Percentiles rank a stretch among this genome's conserved stretches.
These are phyloP conservation scores for Phoxinus dragarum DNA, from an alignment of 2,797 vertebrate genomes.

Conservation along the genomic window DNA sequence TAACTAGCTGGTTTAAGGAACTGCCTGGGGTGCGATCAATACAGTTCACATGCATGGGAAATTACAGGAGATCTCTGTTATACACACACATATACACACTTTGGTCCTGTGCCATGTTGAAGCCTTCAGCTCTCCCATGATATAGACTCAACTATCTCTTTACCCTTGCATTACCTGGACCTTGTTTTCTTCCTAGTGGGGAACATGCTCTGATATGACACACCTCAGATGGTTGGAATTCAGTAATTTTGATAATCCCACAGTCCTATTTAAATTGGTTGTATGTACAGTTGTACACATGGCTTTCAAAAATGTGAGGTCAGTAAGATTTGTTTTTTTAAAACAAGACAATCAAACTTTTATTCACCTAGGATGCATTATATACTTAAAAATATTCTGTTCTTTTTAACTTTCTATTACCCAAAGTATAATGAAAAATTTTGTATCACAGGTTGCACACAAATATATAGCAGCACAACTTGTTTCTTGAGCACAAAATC, in stretches of 20 bases:
- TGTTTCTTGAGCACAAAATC: background rate
- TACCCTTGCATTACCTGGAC: background rate
- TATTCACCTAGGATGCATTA: background rate
- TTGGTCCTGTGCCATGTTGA: slow-evolving; percentile 21
- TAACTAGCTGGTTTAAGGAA: slow-evolving; percentile 25
- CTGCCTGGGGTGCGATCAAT: slow-evolving; percentile 36
- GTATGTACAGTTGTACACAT: background rate
- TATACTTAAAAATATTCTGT: background rate
- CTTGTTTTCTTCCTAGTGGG: background rate
- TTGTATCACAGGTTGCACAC: background rate
- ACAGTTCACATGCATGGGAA: slow-evolving; percentile 36
- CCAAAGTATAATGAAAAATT: background rate
- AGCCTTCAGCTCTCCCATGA: background rate
- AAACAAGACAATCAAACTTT: background rate
- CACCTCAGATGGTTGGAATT: background rate
- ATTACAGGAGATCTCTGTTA: slow-evolving; percentile 21
- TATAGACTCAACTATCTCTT: background rate
- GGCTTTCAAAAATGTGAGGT: no score
- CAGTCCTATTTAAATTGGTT: background rate
- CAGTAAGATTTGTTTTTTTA: no score
- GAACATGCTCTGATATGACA: background rate
- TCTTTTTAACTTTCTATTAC: background rate
- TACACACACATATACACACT: slow-evolving; percentile 14
- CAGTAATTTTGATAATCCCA: background rate
- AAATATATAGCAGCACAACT: background rate